Percentiles rank a stretch among this genome's conserved stretches.
Evolutionary conservation across 1,140 invertebrate genomes (phyloP).

Genomic region (Drosophila yakuba): DNA sequence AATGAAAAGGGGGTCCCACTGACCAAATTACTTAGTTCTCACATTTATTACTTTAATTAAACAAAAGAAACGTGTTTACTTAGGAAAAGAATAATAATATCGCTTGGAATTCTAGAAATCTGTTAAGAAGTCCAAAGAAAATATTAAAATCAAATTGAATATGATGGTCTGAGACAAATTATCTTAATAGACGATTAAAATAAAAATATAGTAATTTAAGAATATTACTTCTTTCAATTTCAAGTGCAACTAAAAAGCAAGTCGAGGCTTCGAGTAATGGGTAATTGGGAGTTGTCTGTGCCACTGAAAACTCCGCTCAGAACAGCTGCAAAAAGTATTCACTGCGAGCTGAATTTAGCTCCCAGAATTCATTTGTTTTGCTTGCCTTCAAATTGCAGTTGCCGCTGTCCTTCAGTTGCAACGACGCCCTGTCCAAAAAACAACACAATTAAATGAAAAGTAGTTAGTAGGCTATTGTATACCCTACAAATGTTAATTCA

Average conservation of each 20-base stretch:
- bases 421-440: conserved; percentile 57
- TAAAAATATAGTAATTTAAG: background rate
- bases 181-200: background rate
- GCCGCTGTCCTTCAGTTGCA: conserved; percentile 71
- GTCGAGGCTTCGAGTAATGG: background rate
- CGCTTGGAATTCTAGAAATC: too few relatives aligned
- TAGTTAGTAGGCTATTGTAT: conserved; percentile 11
- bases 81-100: too few relatives aligned
- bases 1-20: background rate
- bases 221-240: background rate
- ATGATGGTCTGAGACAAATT: background rate
- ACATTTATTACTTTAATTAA: too few relatives aligned
- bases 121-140: too few relatives aligned
- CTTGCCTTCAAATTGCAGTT: conserved; percentile 62
- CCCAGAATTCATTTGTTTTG: conserved; percentile 52
- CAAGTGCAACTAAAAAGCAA: conserved; percentile 17
- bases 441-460: conserved; percentile 6
- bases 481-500: conserved; percentile 30
- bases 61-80: too few relatives aligned
- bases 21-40: background rate
- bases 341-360: conserved; percentile 25
- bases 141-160: background rate
- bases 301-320: conserved; percentile 29
- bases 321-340: conserved; percentile 30
- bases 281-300: conserved; percentile 10